Base-by-base conservation (phyloP, 2,888 invertebrate species). In the Cactoblastis cactorum region DNA sequence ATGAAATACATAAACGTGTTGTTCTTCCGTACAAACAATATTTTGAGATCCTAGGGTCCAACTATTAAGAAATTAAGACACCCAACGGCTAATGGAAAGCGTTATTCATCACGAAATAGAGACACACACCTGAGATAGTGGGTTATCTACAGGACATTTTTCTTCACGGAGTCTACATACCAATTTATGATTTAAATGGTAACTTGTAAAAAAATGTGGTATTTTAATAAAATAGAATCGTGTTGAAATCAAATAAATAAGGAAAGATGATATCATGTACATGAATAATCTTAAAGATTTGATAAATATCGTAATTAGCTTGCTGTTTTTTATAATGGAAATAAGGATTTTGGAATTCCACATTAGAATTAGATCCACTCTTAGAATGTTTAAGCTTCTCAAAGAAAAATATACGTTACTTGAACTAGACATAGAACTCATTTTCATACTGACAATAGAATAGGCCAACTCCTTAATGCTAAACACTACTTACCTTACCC, bases 21-120 rank as follows among this genome's bases (percentile, higher is more conserved):
- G 11, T 14, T 6, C 35, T 24, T 28, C 43, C 28, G 17, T 11
- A 28, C 1, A 1, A 3, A 15, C 28, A 4, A 1, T 43, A 43
- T 43, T 43, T 28, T 43, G 9, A 43, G 8, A 6, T 28, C 15
- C 17, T 78, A 79, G 66, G 70, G 67, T 66, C 64, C 65, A 63
- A 69, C 77, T 78, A 77, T 65, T 62, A 61, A 71, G 71, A 76
- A 80, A 82, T 83, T 81, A 80, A 84, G 80, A 81, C 74, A 77
- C 73, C 67, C 67, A 64, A 64, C 75, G 67, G 24, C 73, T 84
- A 85, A 84, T 85, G 81, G 83, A 76, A 69, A 71, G 71, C 71
- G 77, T 80, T 74, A 83, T 83, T 74, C 76, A 78, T 83, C 80
- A 83, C 71, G 61, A 79, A 82, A 83, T 82, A 77, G 76, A 80